Evolutionary conservation across 2,888 invertebrate genomes (phyloP), one percentile per base, ranked within the genome.

Genomic region (Nebria salina): DNA sequence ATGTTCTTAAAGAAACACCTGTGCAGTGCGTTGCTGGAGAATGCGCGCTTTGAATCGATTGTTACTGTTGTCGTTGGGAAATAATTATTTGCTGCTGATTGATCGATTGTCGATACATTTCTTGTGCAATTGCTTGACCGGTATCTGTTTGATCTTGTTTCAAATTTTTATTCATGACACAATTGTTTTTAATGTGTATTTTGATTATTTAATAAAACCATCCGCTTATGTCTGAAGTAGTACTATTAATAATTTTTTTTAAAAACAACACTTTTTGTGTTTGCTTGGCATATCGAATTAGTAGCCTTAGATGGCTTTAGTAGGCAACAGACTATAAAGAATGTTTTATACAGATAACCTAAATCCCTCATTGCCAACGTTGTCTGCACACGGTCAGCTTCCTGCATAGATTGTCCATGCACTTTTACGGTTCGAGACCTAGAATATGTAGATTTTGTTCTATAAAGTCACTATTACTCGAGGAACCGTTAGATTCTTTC

Each of bases 371-470:
- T 76, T 76, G 76, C 65, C 66, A 54, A 54, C 54, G 54, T 54
- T 70, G 70, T 70, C 70, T 70, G 70, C 70, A 34, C 73, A 13
- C 73, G 15, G 73, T n/a, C 42, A 72, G 78, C 78, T 78, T 78
- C 78, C 74, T 78, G 66, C 74, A 73, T 78, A 66, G 78, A 78
- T 77, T 78, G 73, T 43, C 34, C 54, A 77, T 77, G 72, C 20
- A 54, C 77, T 72, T 77, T 77, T 77, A 77, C 68, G 72, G 77
- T 72, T 13, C 25, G 25, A 77, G 72, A 66, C 78, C 74, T 73
- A 65, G 41, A 65, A 74, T 78, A 78, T 78, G 78, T 78, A 78
- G 73, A 78, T 78, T 73, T 73, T 15, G 74, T 72, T 65, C 72
- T 72, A 78, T 78, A 72, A 78, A 78, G 34, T 9, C 25, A 70